Conservation (phyloP, 2,797 vertebrate species). For the Hipposideros larvatus region DNA sequence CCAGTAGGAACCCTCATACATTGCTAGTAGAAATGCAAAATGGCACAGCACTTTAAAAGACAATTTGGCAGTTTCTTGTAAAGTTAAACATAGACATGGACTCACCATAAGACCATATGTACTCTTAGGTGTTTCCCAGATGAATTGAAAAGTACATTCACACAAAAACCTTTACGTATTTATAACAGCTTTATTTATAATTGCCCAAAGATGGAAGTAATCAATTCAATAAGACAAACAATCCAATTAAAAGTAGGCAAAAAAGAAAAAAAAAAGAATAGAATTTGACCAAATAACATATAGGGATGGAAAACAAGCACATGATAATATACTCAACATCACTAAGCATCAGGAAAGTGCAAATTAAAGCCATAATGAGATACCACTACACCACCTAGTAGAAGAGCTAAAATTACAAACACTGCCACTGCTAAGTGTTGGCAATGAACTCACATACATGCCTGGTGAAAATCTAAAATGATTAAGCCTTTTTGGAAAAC, state of each 20-base stretch:
- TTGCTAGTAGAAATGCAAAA: slow-evolving; percentile 14
- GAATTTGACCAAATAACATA: neutral
- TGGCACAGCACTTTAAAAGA: neutral
- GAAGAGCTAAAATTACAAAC: slow-evolving; percentile 10
- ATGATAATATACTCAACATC: neutral
- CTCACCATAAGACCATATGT: neutral
- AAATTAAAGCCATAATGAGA: neutral
- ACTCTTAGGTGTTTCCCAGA: neutral
- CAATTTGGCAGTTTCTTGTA: neutral
- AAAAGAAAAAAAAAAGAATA: neutral
- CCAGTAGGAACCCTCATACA: neutral
- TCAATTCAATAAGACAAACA: neutral
- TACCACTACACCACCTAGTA: neutral
- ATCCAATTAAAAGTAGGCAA: slow-evolving; percentile 16
- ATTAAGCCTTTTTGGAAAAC: slow-evolving; percentile 13
- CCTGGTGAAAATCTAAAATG: neutral
- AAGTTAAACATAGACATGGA: neutral
- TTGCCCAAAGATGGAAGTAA: slow-evolving; percentile 8
- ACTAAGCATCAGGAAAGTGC: neutral
- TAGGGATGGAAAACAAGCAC: neutral
- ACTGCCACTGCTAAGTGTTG: neutral
- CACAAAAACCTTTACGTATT: neutral
- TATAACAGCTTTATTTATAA: slow-evolving; percentile 1
- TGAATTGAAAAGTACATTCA: slow-evolving; percentile 18
- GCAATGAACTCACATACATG: neutral